Base-by-base conservation (phyloP, 1,140 invertebrate genomes). In the Drosophila eugracilis region DNA sequence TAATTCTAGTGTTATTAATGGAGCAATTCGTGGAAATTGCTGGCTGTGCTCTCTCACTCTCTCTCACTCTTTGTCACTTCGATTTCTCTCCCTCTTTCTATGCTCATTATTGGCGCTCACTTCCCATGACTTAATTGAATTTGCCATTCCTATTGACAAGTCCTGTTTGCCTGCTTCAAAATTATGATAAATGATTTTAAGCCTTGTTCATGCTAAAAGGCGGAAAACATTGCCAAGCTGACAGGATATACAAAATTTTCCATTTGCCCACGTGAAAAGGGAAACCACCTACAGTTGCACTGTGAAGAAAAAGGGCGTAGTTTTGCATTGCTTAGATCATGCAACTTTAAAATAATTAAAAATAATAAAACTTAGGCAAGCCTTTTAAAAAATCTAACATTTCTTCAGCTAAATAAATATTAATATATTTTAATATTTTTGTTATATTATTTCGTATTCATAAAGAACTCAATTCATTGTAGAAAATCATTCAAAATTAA, bases 1-100 rank as follows among this genome's bases (percentile, higher is more conserved):
- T 81, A 86, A 86, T 78, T 88, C 78, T 86, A 86, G 83, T 85
- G 78, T 83, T 83, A 88, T 88, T 88, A 88, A 88, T 86, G 81
- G 54, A 42, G 58, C 54, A 81, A 62, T 83, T 88, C 72, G 55
- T 62, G 58, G 73, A 85, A 84, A 73, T 84, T 60, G 75, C 75
- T 52, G 2, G 28, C 22, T 14, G 10, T 9, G 21, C 28, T 28
- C 54, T 6, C 26, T 17, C 44, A 17, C 22, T 24, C 17, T 7
- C 7, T 14, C 19, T 24, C n/a, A 24, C 39, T 60, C 21, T 37
- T 22, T 14, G 54, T 21, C 32, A 42, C 14, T 19, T 10, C n/a
- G 12, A 6, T 26, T 39, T 10, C 39, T 58, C 24, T 32, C 2
- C n/a, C n/a, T n/a, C n/a, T n/a, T n/a, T n/a, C n/a, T n/a, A n/a